A percentile compares a stretch with the other conserved stretches of the same genome.
Conservation (phyloP, 2,797 vertebrate species). For the Argentina silus region DNA sequence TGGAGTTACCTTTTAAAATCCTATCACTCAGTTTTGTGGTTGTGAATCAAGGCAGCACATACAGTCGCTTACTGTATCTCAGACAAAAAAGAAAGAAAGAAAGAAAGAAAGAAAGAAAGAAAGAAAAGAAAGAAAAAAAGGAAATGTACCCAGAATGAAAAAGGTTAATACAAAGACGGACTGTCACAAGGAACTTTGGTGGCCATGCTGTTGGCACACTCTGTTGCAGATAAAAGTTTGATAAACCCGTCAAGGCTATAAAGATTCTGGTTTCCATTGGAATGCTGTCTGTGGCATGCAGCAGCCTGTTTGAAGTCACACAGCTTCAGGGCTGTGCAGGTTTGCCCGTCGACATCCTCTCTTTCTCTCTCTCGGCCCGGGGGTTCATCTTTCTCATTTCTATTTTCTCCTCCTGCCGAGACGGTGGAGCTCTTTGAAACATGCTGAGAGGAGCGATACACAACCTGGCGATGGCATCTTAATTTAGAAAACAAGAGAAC, state of each 20-base stretch:
- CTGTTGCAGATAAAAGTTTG: not conserved
- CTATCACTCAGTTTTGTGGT: not conserved
- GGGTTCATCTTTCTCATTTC: conserved; percentile 3
- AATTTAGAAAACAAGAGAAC: not conserved
- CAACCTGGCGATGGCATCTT: not conserved
- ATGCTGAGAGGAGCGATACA: conserved; percentile 8
- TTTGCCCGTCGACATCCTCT: conserved; percentile 10
- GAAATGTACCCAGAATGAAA: not conserved
- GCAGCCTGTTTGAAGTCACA: conserved; percentile 5
- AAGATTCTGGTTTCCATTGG: not conserved
- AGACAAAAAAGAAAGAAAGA: conserved; percentile 8
- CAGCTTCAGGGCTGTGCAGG: not conserved
- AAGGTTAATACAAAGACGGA: not conserved
- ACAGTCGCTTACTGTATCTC: not conserved
- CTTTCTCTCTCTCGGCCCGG: not conserved
- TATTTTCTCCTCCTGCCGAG: not conserved
- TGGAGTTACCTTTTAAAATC: too few relatives aligned
- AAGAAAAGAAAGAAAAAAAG: not conserved
- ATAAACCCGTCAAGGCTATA: not conserved
- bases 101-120: not conserved
- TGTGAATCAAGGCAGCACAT: not conserved
- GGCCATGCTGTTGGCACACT: not conserved
- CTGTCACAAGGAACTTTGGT: not conserved
- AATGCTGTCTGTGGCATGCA: not conserved
- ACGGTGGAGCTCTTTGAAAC: not conserved